Base-by-base conservation (phyloP, 1,140 invertebrate species). In the Tetramorium simillimum region DNA sequence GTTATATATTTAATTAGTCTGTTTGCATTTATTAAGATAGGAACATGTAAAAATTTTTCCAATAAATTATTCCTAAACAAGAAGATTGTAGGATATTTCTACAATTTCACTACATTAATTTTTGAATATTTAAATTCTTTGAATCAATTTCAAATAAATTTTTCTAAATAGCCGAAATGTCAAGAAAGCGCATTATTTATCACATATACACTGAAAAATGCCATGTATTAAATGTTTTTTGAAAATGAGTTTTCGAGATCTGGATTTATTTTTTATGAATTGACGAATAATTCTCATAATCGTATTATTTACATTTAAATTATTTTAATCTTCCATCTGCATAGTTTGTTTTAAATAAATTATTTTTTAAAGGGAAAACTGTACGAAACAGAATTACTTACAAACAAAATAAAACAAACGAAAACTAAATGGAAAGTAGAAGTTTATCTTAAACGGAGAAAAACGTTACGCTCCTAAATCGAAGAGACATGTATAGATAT, bases 391-490 rank as follows among this genome's bases (percentile, higher is more conserved):
- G n/a, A 21, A 21, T 43, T n/a, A 21, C n/a, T 33, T 33, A 33
- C 33, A 33, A 33, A 33, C 33, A 33, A 33, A 33, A 46, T 24
- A 16, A n/a, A 67, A 21, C n/a, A 18, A 43, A 56, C 40, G 16
- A 12, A 53, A 56, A 56, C 53, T 21, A 37, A 73, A 73, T 37
- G 51, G 28, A 49, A 53, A 28, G 14, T n/a, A 21, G 18, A 14
- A 33, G 18, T 24, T 46, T 33, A 7, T 67, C 5, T 28, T 49
- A 43, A 67, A 16, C 9, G n/a, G n/a, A 67, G 18, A 37, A 21
- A 67, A 80, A 51, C n/a, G 14, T 80, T n/a, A 33, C 12, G 10
- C 28, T 70, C 1, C 33, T 21, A 69, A 56, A 69, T 72, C 51
- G 10, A 10, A 14, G 49, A n/a, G 16, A 51, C 14, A 33, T 33